Percentiles rank a stretch among this genome's conserved stretches.
phyloP scores from a whole-genome alignment of 2,113 vertebrate species.

The Erythrolamprus reginae region DNA sequence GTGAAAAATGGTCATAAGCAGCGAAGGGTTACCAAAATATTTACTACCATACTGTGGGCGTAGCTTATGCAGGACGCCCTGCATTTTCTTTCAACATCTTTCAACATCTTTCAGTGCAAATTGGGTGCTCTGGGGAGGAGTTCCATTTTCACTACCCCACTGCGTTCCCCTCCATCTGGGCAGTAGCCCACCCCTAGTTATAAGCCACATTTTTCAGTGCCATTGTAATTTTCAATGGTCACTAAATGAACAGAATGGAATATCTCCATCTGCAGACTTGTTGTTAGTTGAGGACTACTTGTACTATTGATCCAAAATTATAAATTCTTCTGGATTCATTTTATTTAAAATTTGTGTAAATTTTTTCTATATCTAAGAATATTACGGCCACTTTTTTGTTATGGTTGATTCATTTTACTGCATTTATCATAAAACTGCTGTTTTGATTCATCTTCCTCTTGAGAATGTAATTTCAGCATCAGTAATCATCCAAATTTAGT shows the following conservation, averaged over 20 bases:
- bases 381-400: neutral
- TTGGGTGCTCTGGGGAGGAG: too few species aligned
- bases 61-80: too few species aligned
- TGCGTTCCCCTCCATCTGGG: too few species aligned
- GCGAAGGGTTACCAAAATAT: too few species aligned
- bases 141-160: too few species aligned
- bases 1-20: neutral
- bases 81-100: too few species aligned
- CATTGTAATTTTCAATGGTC: neutral
- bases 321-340: neutral
- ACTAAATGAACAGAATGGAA: neutral
- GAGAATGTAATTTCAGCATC: neutral
- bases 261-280: too few species aligned
- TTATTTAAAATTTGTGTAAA: neutral
- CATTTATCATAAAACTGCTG: neutral
- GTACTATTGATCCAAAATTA: neutral
- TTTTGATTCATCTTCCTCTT: neutral
- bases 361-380: neutral
- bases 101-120: too few species aligned
- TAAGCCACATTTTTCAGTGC: neutral
- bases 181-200: too few species aligned
- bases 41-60: too few species aligned
- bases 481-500: neutral
- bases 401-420: neutral
- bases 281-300: neutral